A percentile compares a stretch with the other conserved stretches of the same genome.
phyloP scores from a whole-genome alignment of 2,797 vertebrate genomes.

The Urosaurus nigricauda region DNA sequence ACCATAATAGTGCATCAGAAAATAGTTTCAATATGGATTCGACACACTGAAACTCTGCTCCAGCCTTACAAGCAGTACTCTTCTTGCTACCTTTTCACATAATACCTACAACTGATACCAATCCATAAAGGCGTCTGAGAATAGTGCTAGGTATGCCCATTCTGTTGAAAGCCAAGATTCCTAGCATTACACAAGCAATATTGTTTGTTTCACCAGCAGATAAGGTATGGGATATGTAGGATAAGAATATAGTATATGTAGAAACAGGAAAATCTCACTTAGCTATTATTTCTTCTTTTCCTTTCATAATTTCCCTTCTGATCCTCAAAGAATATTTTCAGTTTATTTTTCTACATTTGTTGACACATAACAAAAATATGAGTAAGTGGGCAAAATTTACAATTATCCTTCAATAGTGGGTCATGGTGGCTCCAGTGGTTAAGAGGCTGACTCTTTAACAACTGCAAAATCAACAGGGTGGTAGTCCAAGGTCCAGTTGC shows the following conservation, averaged over 20 bases:
- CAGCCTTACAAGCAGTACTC: neutral
- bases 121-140: neutral
- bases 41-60: neutral
- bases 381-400: neutral
- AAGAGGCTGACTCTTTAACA: no score
- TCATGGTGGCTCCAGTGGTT: no score
- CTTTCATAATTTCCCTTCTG: conserved; percentile 3
- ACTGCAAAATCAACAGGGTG: no score
- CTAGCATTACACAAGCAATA: neutral
- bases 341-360: neutral
- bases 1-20: neutral
- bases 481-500: no score
- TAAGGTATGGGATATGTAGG: neutral
- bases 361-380: neutral
- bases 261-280: neutral
- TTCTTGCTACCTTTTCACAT: neutral
- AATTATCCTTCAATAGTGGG: neutral
- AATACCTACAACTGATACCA: neutral
- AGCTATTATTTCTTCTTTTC: neutral
- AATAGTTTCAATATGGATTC: neutral
- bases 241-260: neutral
- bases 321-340: neutral
- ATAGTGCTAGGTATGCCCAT: neutral
- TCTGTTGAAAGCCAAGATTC: neutral
- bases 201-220: neutral